Evolutionary conservation across 2,888 invertebrate genomes (phyloP).

Genomic region (Trichopria drosophilae): DNA sequence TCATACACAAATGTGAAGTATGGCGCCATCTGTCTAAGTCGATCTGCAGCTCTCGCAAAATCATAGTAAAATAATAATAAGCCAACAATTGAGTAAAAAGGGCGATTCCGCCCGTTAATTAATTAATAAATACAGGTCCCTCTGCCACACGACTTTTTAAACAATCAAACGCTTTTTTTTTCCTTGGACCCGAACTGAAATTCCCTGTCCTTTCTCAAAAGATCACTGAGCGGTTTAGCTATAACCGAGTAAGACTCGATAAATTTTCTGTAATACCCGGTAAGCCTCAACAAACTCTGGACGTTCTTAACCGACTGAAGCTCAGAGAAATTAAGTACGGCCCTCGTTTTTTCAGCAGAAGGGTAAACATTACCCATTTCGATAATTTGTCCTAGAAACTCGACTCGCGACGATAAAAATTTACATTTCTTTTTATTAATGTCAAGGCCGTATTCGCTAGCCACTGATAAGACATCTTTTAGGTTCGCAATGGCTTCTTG

Average conservation of each 20-base stretch:
- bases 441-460: background rate
- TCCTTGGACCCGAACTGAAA: constrained; percentile 23
- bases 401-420: too few relatives aligned
- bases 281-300: constrained; percentile 12
- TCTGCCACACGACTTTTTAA: constrained; percentile 12
- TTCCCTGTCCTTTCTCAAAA: constrained; percentile 20
- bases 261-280: constrained; percentile 30
- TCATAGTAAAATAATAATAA: too few relatives aligned
- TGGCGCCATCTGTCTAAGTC: too few relatives aligned
- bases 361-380: too few relatives aligned
- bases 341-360: too few relatives aligned
- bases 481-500: background rate
- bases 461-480: background rate
- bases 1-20: too few relatives aligned
- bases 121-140: constrained; percentile 33
- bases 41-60: too few relatives aligned
- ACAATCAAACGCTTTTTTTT: constrained; percentile 23
- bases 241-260: constrained; percentile 21
- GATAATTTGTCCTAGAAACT: too few relatives aligned
- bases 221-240: constrained; percentile 26
- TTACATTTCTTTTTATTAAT: background rate
- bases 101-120: too few relatives aligned
- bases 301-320: too few relatives aligned
- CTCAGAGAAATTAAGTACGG: too few relatives aligned
- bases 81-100: too few relatives aligned